Conservation (phyloP, 2,888 invertebrate genomes). For the Schizotus pectinicornis region DNA sequence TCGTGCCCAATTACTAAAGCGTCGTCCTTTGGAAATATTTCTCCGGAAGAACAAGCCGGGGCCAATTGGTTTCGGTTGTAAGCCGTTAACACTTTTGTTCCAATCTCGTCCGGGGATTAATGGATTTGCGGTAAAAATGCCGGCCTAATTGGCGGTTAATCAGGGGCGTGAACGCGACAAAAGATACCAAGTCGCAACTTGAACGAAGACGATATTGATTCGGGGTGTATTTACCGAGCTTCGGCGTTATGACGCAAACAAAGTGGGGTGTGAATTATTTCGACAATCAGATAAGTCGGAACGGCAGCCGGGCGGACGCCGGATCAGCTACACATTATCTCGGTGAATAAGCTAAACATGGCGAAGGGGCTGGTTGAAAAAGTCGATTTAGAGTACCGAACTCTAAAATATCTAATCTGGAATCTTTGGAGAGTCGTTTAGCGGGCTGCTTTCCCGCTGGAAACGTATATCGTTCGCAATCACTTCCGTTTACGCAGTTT, state of each 20-base stretch:
- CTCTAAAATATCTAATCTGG: constrained; percentile 56
- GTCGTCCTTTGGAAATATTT: constrained; percentile 19
- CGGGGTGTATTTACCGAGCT: constrained; percentile 16
- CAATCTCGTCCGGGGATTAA: too few relatives aligned
- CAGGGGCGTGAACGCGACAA: too few relatives aligned
- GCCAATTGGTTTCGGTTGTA: constrained; percentile 26
- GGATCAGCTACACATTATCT: constrained; percentile 31
- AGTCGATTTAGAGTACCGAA: constrained; percentile 55
- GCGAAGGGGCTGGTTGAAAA: constrained; percentile 46
- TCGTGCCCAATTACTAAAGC: constrained; percentile 11
- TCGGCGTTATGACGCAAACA: constrained; percentile 26
- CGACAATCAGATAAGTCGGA: constrained; percentile 28
- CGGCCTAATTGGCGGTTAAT: too few relatives aligned
- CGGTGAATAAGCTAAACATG: constrained; percentile 32
- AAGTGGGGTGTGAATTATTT: constrained; percentile 33
- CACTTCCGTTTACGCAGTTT: constrained; percentile 51
- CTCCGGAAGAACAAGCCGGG: constrained; percentile 16
- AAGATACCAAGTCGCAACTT: constrained; percentile 3
- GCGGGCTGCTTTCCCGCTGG: constrained; percentile 45
- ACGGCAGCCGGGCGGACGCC: constrained; percentile 15
- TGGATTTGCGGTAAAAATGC: too few relatives aligned
- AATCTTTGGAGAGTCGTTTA: constrained; percentile 57
- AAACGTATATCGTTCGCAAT: constrained; percentile 49
- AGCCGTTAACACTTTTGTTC: constrained; percentile 15
- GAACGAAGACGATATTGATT: constrained; percentile 13